A percentile compares a stretch with the other conserved stretches of the same genome.
Evolutionary conservation across 2,888 invertebrate genomes (phyloP).

Genomic region (Hydrotaea diabolus): DNA sequence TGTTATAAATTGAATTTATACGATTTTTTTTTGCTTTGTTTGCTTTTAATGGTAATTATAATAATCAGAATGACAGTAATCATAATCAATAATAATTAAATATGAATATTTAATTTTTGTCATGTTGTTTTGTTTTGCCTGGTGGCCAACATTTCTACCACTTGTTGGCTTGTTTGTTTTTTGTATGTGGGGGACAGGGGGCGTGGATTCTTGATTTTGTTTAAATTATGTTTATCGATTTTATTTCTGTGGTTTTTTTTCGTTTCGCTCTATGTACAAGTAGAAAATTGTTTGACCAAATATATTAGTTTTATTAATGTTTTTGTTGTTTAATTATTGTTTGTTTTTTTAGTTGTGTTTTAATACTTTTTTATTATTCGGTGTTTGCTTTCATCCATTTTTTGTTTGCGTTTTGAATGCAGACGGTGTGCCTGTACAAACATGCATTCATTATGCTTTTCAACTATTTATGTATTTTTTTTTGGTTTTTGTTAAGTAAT

Average conservation of each 20-base stretch:
- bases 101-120: not conserved
- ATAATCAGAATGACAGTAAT: conserved; percentile 73
- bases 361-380: conserved; percentile 69
- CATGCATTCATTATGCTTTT: conserved; percentile 64
- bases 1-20: conserved; percentile 70
- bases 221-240: not conserved
- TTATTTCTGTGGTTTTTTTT: conserved; percentile 16
- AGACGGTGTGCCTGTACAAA: conserved; percentile 63
- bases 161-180: not conserved
- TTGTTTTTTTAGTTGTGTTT: conserved; percentile 38
- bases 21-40: conserved; percentile 32
- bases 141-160: conserved; percentile 21
- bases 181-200: not conserved
- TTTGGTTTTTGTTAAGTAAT: conserved; percentile 32
- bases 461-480: conserved; percentile 43
- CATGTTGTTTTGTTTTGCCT: not conserved
- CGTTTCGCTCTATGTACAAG: conserved; percentile 54
- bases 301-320: conserved; percentile 32
- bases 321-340: conserved; percentile 17
- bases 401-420: conserved; percentile 67
- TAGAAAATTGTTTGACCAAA: conserved; percentile 65
- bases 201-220: not conserved
- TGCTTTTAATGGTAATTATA: conserved; percentile 71
- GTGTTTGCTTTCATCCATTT: conserved; percentile 71
- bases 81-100: conserved; percentile 63